Percentiles rank a stretch among this genome's conserved stretches.
phyloP scores from a whole-genome alignment of 2,797 vertebrate genomes.

The Aselliscus stoliczkanus region DNA sequence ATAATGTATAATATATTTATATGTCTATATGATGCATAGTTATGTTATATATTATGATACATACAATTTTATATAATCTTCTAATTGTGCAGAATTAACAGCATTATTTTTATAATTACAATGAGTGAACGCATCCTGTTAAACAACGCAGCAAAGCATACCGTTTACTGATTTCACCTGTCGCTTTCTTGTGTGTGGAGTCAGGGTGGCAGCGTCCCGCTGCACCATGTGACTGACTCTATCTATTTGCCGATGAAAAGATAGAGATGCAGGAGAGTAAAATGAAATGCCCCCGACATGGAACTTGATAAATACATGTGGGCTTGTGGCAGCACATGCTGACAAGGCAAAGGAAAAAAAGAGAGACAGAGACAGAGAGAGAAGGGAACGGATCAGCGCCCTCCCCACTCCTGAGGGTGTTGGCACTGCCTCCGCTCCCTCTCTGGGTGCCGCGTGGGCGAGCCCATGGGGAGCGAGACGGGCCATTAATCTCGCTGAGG shows the following conservation, averaged over 20 bases:
- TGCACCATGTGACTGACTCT: accelerated
- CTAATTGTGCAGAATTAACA: neutral
- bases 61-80: too few species aligned
- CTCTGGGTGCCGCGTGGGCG: accelerated
- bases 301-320: neutral
- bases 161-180: neutral
- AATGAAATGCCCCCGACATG: accelerated
- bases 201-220: neutral
- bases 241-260: neutral
- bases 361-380: too few species aligned
- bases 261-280: neutral
- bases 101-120: neutral
- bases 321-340: neutral
- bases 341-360: neutral
- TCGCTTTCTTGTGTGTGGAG: neutral
- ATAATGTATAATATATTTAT: neutral
- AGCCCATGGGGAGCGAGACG: neutral
- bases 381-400: accelerated
- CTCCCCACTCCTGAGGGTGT: accelerated
- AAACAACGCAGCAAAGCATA: neutral
- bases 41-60: too few species aligned
- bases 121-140: neutral
- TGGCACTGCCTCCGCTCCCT: accelerated
- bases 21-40: neutral
- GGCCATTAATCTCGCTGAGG: neutral